These are phyloP conservation scores for Pygoscelis antarcticus DNA, from an alignment of 2,113 vertebrate species.

Conservation along the genomic window DNA sequence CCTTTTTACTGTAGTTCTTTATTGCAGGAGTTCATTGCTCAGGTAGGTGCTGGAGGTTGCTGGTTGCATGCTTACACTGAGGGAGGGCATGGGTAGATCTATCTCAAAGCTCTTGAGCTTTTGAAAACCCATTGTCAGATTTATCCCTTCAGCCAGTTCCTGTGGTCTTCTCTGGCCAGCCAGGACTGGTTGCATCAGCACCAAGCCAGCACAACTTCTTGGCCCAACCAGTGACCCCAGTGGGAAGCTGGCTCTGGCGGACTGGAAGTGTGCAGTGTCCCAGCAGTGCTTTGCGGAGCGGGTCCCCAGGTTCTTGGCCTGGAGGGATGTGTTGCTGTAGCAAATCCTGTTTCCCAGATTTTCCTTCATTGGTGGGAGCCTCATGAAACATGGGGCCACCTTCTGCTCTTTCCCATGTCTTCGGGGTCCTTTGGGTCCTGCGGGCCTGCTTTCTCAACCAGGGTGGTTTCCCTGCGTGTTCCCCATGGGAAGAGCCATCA, in stretches of 20 bases:
- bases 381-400: neutral
- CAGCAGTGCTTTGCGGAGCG: neutral
- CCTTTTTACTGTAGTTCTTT: neutral
- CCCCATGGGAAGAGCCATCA: neutral
- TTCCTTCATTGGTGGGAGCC: neutral
- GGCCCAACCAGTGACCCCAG: neutral
- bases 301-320: neutral
- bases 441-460: neutral
- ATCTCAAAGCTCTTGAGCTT: neutral
- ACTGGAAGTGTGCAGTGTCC: neutral
- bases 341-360: neutral
- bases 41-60: neutral
- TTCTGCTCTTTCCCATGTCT: conserved; percentile 3
- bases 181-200: neutral
- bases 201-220: neutral
- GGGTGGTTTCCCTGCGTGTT: neutral
- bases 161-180: neutral
- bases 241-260: neutral
- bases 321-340: neutral
- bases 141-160: neutral
- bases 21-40: neutral
- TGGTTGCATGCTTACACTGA: neutral
- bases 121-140: neutral
- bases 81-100: neutral
- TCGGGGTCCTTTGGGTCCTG: neutral